phyloP scores from a whole-genome alignment of 1,140 invertebrate genomes.

The Drosophila bocqueti region DNA sequence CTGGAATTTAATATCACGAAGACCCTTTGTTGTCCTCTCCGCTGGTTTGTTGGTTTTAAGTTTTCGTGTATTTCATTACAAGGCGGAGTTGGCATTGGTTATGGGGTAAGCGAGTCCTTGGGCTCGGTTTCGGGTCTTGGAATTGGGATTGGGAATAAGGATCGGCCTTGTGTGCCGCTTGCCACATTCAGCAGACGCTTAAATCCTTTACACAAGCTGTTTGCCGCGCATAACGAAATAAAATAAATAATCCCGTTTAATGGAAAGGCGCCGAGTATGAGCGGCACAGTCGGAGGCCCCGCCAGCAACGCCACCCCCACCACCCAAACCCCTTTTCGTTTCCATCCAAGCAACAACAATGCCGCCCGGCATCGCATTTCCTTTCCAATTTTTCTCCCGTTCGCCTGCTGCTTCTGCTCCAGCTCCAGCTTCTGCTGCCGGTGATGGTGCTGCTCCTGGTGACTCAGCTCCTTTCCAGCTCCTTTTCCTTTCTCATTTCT shows the following conservation, averaged over 20 bases:
- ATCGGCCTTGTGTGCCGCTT: conserved; percentile 34
- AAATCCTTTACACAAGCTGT: conserved; percentile 81
- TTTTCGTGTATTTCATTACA: conserved; percentile 71
- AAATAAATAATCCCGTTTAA: conserved; percentile 82
- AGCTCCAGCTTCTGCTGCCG: background rate
- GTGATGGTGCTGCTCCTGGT: conserved; percentile 16
- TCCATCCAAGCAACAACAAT: conserved; percentile 37
- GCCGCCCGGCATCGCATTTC: conserved; percentile 63
- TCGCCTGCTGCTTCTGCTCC: conserved; percentile 8
- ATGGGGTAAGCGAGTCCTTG: background rate
- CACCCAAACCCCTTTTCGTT: conserved; percentile 6
- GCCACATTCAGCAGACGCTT: conserved; percentile 65
- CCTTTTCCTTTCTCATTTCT: conserved; percentile 33
- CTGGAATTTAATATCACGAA: conserved; percentile 67
- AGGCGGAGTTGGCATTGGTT: conserved; percentile 19
- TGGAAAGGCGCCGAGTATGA: conserved; percentile 52
- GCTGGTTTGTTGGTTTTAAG: conserved; percentile 66
- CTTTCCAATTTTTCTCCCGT: conserved; percentile 70
- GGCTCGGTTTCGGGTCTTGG: background rate
- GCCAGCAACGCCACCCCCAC: background rate
- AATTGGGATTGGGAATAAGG: conserved; percentile 32
- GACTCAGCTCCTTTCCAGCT: conserved; percentile 40
- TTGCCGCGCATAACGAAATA: conserved; percentile 80
- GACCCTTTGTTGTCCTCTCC: conserved; percentile 49
- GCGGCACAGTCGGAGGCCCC: conserved; percentile 24